Percentiles rank a stretch among this genome's conserved stretches.
Evolutionary conservation across 2,113 vertebrate species (phyloP).

Genomic region (Chaetorhynchus papuensis): DNA sequence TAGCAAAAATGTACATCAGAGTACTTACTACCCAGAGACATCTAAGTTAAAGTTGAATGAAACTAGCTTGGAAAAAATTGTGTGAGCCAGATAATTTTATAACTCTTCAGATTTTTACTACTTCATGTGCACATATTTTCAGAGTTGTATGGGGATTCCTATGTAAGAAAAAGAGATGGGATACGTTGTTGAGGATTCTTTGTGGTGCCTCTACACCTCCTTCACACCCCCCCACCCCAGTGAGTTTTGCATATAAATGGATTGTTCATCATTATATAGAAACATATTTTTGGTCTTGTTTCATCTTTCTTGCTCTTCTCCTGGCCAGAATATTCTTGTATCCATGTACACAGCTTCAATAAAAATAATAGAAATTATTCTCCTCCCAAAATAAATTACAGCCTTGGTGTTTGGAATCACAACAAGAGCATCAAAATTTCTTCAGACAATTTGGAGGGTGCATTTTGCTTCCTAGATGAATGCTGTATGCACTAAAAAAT

Average conservation of each 20-base stretch:
- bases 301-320: not conserved
- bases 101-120: not conserved
- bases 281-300: not conserved
- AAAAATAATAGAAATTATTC: not conserved
- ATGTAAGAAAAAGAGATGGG: not conserved
- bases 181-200: not conserved
- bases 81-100: not conserved
- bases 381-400: not conserved
- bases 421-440: not conserved
- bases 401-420: not conserved
- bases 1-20: not conserved
- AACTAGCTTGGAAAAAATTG: not conserved
- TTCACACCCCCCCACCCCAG: accelerated
- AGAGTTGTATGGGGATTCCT: not conserved
- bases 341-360: not conserved
- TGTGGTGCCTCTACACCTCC: accelerated
- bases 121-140: not conserved
- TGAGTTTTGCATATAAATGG: not conserved
- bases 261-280: not conserved
- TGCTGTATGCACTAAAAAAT: not conserved
- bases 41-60: not conserved
- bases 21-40: not conserved
- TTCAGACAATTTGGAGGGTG: not conserved
- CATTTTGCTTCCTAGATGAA: not conserved
- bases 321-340: not conserved